Conservation (phyloP, 2,113 vertebrate species). For the Serinus canaria region DNA sequence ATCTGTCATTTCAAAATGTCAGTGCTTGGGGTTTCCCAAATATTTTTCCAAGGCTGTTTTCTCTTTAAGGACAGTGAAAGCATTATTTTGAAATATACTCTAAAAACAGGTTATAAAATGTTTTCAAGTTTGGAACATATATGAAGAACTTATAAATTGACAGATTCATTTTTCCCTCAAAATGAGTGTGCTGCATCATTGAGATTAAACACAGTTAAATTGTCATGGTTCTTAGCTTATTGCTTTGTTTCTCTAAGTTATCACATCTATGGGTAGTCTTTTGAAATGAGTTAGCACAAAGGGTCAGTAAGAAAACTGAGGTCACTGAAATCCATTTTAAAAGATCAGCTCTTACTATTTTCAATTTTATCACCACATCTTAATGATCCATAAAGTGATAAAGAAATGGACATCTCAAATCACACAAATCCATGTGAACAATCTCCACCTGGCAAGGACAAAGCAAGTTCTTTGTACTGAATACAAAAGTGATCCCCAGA, state of each 20-base stretch:
- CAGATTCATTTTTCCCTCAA: constrained; percentile 5
- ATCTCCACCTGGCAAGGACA: not conserved
- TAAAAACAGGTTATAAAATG: constrained; percentile 7
- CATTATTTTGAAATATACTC: constrained; percentile 10
- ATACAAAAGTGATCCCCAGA: not conserved
- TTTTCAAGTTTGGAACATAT: not conserved
- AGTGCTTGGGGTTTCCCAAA: not conserved
- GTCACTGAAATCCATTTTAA: not conserved
- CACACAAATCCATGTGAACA: not conserved
- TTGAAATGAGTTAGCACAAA: constrained; percentile 15
- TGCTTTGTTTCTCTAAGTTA: not conserved
- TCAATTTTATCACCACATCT: not conserved
- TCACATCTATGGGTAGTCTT: not conserved
- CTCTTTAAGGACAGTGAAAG: not conserved
- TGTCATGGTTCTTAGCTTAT: not conserved
- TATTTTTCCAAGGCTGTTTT: not conserved
- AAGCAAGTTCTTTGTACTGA: not conserved
- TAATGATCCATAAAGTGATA: not conserved
- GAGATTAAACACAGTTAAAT: constrained; percentile 11
- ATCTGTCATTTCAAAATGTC: not conserved
- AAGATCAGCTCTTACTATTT: not conserved
- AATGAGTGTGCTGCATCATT: not conserved
- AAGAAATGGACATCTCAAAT: not conserved
- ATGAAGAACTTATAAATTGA: not conserved
- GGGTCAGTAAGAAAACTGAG: not conserved